A percentile compares a stretch with the other conserved stretches of the same genome.
phyloP scores from a whole-genome alignment of 2,888 invertebrate genomes.

The Macrosoma leucophasiata region DNA sequence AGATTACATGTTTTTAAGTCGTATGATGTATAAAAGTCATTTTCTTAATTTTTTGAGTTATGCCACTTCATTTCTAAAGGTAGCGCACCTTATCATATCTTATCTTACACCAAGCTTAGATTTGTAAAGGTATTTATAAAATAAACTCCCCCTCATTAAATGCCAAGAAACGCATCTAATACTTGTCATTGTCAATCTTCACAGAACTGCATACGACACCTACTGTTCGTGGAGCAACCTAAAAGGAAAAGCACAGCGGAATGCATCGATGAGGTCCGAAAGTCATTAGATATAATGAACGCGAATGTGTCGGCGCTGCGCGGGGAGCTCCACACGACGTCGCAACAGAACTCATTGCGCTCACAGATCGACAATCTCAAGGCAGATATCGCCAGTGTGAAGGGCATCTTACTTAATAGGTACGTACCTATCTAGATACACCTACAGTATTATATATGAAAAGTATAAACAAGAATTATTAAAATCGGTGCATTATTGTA shows the following conservation, averaged over 20 bases:
- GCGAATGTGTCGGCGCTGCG: constrained; percentile 79
- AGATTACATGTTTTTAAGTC: too few species aligned
- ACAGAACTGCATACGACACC: constrained; percentile 55
- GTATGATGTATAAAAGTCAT: too few species aligned
- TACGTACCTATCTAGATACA: too few species aligned
- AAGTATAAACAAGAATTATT: too few species aligned
- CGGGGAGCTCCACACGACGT: constrained; percentile 76
- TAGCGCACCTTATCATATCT: too few species aligned
- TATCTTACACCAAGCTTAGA: too few species aligned
- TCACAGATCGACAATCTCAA: constrained; percentile 81
- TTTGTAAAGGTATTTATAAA: too few species aligned
- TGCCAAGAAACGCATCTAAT: too few species aligned
- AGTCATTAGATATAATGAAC: constrained; percentile 80
- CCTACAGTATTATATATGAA: too few species aligned
- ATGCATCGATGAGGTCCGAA: constrained; percentile 79
- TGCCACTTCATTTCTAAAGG: too few species aligned
- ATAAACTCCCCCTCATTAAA: constrained; percentile 3
- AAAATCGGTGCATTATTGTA: too few species aligned
- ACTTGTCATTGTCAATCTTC: constrained; percentile 12
- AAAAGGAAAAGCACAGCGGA: constrained; percentile 80
- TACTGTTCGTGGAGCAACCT: constrained; percentile 79
- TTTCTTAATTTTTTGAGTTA: too few species aligned
- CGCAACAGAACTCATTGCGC: constrained; percentile 63
- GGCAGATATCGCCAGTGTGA: constrained; percentile 81
- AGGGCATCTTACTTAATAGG: constrained; percentile 83